Base-by-base conservation (phyloP, 2,113 vertebrate species). In the Myotis davidii region DNA sequence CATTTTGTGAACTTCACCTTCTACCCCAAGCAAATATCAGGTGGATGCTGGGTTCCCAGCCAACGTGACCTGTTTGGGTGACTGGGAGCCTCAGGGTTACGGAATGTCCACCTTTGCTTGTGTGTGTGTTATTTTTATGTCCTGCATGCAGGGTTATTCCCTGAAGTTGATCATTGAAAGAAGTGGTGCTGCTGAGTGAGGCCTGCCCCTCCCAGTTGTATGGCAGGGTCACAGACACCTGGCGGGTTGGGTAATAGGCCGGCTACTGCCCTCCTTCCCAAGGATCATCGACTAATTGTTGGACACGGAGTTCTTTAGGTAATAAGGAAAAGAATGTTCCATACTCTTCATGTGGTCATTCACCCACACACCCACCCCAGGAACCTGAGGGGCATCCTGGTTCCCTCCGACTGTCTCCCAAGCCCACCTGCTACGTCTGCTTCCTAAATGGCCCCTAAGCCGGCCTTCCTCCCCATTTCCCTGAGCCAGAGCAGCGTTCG, bases 1-100 rank as follows among this genome's bases (percentile, higher is more conserved):
- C 93, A 9, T 61, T 78, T 67, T 32, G 87, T 93, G 64, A 64
- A 65, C 67, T 94, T 94, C 72, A 95, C 29, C 84, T 96, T 90
- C 85, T 56, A 61, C 72, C 92, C 45, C 9, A 5, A 45, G 27
- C 76, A 90, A 81, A 87, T 72, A 91, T 4, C 17, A 20, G 81
- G 45, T 48, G 32, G 86, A 83, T 48, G 1, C 48, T 54, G 77
- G 59, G 32, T 86, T 84, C 76, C 13, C 45, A 72, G 78, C 61
- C 93, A n/a, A 0, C 45, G 17, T 61, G 82, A 50, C 67, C 45
- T 94, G 23, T 70, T 48, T 50, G 45, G 34, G 50, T 83, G 79
- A 61, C 70, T 2, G 0, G 23, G 34, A 77, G 56, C 12, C 12
- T 37, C 18, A 2, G 20, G 29, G 70, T 64, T 2, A n/a, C 4